Evolutionary conservation across 1,140 invertebrate genomes (phyloP), one percentile per base, ranked within the genome.

Genomic region (Atopsyche davidsoni): DNA sequence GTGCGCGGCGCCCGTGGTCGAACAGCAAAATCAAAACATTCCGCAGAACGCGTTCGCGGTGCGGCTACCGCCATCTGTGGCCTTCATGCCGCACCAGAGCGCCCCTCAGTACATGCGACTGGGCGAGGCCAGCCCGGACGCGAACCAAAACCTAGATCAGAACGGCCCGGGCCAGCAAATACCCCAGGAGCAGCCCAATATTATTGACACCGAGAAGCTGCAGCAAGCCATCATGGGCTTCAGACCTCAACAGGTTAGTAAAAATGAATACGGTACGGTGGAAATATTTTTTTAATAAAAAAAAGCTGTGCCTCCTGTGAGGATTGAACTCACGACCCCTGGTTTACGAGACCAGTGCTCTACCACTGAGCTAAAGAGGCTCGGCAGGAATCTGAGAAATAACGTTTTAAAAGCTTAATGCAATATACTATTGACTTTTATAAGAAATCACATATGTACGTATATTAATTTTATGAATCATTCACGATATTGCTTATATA

Each of bases 311-410:
- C 81, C 81, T 82, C 82, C 82, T 82, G 82, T 85, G 86, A 87
- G 86, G 81, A 82, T 87, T 83, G 86, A 88, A 88, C 85, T 87
- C 85, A 83, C 85, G 86, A 89, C 85, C 85, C 83, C 85, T 87
- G 85, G 86, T 88, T 89, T 89, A 88, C 85, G 85, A 89, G 86
- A 88, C 86, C 85, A 88, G 85, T 87, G 86, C 86, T 88, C 86
- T 89, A 83, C 86, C 86, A 85, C 86, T 89, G 85, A 88, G 86
- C 86, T 88, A 89, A 85, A 85, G 83, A 86, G 86, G 86, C 86
- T 45, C 14, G 25, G 16, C 18, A 10, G 1, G 19, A n/a, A n/a
- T n/a, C n/a, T n/a, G n/a, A n/a, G n/a, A n/a, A n/a, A n/a, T n/a
- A n/a, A n/a, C n/a, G n/a, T n/a, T n/a, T n/a, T n/a, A n/a, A n/a